These are phyloP conservation scores for Bemisia tabaci DNA, from an alignment of 1,140 invertebrate genomes.

Conservation along the genomic window DNA sequence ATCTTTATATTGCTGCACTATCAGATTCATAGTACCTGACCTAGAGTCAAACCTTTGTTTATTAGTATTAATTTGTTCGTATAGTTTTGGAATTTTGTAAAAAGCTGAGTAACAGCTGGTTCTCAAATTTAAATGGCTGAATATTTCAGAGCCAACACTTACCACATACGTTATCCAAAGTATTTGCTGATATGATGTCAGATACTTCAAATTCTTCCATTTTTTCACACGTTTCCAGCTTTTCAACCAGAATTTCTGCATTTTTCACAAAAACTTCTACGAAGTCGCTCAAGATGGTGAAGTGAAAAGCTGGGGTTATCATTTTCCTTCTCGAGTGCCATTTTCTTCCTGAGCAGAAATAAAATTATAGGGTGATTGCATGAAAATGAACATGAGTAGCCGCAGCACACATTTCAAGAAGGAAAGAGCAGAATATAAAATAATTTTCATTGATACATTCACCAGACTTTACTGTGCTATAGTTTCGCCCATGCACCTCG, in stretches of 20 bases:
- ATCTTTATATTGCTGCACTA: no score
- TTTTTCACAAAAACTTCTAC: constrained; percentile 53
- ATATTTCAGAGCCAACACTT: constrained; percentile 12
- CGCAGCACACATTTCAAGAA: no score
- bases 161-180: constrained; percentile 64
- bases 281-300: constrained; percentile 63
- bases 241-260: constrained; percentile 27
- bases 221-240: constrained; percentile 1
- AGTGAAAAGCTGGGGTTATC: constrained; percentile 73
- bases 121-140: no score
- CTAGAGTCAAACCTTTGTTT: no score
- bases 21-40: no score
- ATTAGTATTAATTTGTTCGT: no score
- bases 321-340: constrained; percentile 20
- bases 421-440: no score
- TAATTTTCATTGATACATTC: no score
- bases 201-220: constrained; percentile 39
- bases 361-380: not conserved
- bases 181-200: constrained; percentile 45
- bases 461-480: no score
- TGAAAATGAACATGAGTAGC: not conserved
- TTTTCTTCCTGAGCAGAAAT: constrained; percentile 20
- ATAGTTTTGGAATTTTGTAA: no score
- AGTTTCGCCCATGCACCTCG: no score
- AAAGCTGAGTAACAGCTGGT: no score